Percentiles rank a stretch among this genome's conserved stretches.
These are phyloP conservation scores for Cerceris ruficornis DNA, from an alignment of 2,888 invertebrate genomes.

Conservation along the genomic window DNA sequence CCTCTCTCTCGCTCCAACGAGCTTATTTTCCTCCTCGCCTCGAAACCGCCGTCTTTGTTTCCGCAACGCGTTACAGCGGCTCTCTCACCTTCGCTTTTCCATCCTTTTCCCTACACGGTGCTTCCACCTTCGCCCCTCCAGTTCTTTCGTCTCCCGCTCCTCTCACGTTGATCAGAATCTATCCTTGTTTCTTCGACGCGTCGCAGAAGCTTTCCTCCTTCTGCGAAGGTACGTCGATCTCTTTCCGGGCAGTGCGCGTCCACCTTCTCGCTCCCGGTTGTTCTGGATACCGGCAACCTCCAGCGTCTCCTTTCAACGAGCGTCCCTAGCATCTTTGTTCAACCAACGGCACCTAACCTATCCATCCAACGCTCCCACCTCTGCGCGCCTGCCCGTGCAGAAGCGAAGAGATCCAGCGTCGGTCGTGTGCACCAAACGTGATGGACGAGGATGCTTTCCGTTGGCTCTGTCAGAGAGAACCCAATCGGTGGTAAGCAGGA, in stretches of 20 bases:
- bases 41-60: too few species aligned
- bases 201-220: neutral
- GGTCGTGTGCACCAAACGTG: constrained; percentile 5
- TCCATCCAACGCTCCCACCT: neutral
- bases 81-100: too few species aligned
- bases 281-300: too few species aligned
- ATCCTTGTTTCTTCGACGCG: neutral
- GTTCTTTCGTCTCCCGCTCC: too few species aligned
- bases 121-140: too few species aligned
- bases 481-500: constrained; percentile 57
- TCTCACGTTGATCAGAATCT: neutral
- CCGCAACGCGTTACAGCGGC: too few species aligned
- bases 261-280: too few species aligned
- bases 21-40: too few species aligned
- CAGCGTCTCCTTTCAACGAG: too few species aligned
- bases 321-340: neutral
- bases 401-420: constrained; percentile 12
- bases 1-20: too few species aligned
- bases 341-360: neutral
- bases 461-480: constrained; percentile 47
- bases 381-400: neutral
- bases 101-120: too few species aligned
- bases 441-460: constrained; percentile 60
- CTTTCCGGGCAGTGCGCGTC: neutral
- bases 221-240: neutral